A percentile compares a stretch with the other conserved stretches of the same genome.
phyloP scores from a whole-genome alignment of 2,113 vertebrate genomes.

The Origma solitaria region DNA sequence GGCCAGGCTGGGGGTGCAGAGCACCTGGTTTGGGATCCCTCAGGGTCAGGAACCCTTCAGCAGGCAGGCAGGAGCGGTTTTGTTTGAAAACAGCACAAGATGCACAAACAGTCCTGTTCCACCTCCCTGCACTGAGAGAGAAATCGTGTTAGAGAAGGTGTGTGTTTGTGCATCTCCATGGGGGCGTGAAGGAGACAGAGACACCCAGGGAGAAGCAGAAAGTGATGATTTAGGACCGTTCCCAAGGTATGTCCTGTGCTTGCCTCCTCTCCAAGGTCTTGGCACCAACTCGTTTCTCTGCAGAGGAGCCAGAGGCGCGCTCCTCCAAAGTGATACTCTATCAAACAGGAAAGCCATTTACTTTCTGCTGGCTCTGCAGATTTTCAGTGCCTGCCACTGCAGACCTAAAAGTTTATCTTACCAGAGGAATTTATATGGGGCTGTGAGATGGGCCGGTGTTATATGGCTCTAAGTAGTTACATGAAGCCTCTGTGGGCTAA shows the following conservation, averaged over 20 bases:
- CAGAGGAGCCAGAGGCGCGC: background rate
- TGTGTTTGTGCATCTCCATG: background rate
- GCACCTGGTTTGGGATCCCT: background rate
- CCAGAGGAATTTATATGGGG: slow-evolving; percentile 60
- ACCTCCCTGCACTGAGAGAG: background rate
- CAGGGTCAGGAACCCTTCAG: background rate
- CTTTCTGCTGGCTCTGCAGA: slow-evolving; percentile 61
- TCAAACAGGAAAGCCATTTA: slow-evolving; percentile 59
- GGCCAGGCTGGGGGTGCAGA: background rate
- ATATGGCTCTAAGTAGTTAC: slow-evolving; percentile 57
- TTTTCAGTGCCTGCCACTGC: slow-evolving; percentile 8
- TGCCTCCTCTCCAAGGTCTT: slow-evolving; percentile 45
- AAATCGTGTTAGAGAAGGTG: background rate
- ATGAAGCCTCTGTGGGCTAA: slow-evolving; percentile 50
- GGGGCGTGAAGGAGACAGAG: background rate
- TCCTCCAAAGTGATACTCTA: slow-evolving; percentile 48
- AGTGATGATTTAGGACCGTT: background rate
- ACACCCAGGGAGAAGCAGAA: background rate
- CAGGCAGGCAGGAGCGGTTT: background rate
- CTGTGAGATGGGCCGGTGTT: slow-evolving; percentile 38
- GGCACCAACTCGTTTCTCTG: slow-evolving; percentile 27
- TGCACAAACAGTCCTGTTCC: background rate
- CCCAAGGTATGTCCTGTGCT: background rate
- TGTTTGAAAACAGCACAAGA: background rate
- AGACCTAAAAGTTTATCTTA: slow-evolving; percentile 67